These are phyloP conservation scores for Hybognathus amarus DNA, from an alignment of 2,797 vertebrate genomes.

Conservation along the genomic window DNA sequence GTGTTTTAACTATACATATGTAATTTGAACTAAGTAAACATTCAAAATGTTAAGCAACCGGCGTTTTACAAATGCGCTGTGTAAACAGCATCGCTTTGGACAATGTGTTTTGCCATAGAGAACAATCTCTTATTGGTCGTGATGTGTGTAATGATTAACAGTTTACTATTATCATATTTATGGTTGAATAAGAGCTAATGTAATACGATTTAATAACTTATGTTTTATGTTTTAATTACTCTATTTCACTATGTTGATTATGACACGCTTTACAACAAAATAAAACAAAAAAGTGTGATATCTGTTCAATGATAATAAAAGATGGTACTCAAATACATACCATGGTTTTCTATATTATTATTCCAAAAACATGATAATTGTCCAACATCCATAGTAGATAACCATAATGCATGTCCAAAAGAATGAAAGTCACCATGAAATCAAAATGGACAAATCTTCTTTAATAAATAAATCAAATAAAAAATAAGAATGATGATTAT, in stretches of 20 bases:
- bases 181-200: too few species aligned
- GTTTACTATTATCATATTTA: neutral
- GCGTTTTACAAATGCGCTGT: neutral
- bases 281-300: neutral
- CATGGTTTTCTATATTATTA: neutral
- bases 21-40: neutral
- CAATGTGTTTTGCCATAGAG: neutral
- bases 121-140: neutral
- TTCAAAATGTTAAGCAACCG: neutral
- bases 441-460: neutral
- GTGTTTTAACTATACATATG: neutral
- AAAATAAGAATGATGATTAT: neutral
- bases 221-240: neutral
- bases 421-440: neutral
- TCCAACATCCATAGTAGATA: neutral
- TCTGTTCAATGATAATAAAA: neutral
- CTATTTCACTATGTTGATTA: neutral
- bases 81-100: neutral
- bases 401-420: neutral
- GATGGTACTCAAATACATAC: neutral
- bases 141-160: too few species aligned
- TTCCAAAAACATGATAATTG: neutral
- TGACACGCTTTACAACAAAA: neutral
- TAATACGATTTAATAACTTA: neutral
- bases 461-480: too few species aligned